phyloP scores from a whole-genome alignment of 1,140 invertebrate genomes.

The Octopus bimaculoides region DNA sequence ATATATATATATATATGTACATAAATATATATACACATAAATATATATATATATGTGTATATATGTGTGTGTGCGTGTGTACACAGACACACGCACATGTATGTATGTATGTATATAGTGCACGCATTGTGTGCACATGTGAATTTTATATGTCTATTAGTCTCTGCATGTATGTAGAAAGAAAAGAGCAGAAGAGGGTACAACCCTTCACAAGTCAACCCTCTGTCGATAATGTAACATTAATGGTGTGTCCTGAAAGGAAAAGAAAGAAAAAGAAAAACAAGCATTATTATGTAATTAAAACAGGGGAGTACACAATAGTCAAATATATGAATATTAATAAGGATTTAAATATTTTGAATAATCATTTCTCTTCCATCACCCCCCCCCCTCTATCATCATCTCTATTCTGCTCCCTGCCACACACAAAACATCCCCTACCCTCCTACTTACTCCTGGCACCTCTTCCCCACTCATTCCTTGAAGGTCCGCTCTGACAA shows the following conservation, averaged over 20 bases:
- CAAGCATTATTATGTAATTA: neutral
- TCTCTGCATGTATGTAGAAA: neutral
- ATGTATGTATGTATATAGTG: neutral
- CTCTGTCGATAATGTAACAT: constrained; percentile 49
- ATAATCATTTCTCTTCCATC: too few species aligned
- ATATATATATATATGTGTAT: neutral
- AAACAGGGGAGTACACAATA: too few species aligned
- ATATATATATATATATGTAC: neutral
- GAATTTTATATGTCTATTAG: neutral
- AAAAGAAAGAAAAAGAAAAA: constrained; percentile 14
- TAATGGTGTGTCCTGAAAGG: constrained; percentile 46
- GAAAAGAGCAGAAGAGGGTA: neutral
- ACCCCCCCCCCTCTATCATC: too few species aligned
- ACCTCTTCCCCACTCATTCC: too few species aligned
- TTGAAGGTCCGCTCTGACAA: too few species aligned
- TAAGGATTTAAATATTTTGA: too few species aligned
- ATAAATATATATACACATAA: neutral
- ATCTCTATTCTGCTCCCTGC: too few species aligned
- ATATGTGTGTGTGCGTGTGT: neutral
- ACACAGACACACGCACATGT: neutral
- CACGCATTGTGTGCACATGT: neutral
- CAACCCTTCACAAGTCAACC: constrained; percentile 4
- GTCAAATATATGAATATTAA: too few species aligned
- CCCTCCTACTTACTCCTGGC: too few species aligned
- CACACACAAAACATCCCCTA: too few species aligned